Percentiles rank a stretch among this genome's conserved stretches.
Evolutionary conservation across 2,888 invertebrate species (phyloP).

Genomic region (Euplagia quadripunctaria): DNA sequence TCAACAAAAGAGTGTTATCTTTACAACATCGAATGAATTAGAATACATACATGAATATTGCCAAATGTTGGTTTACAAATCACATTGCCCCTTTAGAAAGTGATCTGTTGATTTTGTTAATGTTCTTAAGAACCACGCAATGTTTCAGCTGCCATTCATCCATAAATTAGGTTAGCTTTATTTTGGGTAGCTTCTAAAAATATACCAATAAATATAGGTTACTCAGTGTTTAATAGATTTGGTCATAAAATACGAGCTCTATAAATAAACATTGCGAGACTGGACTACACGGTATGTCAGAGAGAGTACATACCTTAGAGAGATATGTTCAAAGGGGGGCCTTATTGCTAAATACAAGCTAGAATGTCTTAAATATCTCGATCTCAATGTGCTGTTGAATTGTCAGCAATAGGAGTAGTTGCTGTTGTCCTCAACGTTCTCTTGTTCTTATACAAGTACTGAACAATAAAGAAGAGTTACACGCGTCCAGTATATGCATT

Average conservation of each 20-base stretch:
- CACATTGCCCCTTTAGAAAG: not conserved
- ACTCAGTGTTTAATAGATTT: conserved; percentile 10
- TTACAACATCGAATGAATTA: not conserved
- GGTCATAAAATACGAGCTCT: conserved; percentile 1
- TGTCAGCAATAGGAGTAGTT: not conserved
- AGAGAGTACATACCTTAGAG: not conserved
- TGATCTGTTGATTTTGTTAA: conserved; percentile 19
- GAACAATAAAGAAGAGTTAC: no score
- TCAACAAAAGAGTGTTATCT: not conserved
- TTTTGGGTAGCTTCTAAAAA: conserved; percentile 23
- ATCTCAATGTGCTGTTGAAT: not conserved
- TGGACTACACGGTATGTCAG: not conserved
- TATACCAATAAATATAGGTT: conserved; percentile 30
- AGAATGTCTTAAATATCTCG: not conserved
- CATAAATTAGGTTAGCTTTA: conserved; percentile 21
- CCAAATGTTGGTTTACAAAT: conserved; percentile 9
- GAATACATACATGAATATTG: not conserved
- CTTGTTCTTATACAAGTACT: not conserved
- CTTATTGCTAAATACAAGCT: not conserved
- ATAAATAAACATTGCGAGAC: not conserved
- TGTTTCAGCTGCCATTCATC: conserved; percentile 29
- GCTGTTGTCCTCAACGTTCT: not conserved
- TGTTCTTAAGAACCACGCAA: conserved; percentile 17
- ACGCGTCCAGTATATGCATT: not conserved
- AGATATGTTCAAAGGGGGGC: not conserved